Evolutionary conservation across 2,888 invertebrate species (phyloP), one percentile per base, ranked within the genome.

Genomic region (Drosophila hamatofila): DNA sequence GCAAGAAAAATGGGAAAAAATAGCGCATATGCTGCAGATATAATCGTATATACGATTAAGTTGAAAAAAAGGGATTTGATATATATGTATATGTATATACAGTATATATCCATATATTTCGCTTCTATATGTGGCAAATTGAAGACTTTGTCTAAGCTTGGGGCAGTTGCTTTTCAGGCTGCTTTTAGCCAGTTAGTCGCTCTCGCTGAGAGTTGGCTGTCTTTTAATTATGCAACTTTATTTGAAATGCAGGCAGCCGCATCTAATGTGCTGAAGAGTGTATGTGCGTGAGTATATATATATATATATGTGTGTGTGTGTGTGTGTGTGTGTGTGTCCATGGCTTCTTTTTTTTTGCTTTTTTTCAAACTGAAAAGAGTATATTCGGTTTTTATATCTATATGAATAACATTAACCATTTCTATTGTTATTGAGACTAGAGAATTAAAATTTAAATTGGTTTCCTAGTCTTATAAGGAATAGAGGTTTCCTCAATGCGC

Each of bases 221-320:
- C 78, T 87, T 81, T 84, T 81, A 89, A 85, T 83, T 89, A 89
- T 74, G 79, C 68, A 61, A 78, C 69, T 88, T 55, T 65, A 69
- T 74, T 87, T 75, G 60, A 64, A 76, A 73, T 54, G 55, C 78
- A 78, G 69, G 77, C 63, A 63, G 67, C 81, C 79, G 73, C 61
- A 69, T 63, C 49, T 72, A 88, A 78, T 68, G 74, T 72, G 23
- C 37, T 12, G 21, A 21, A 12, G 8, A 12, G 21, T 23, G 41
- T 9, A 8, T 3, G 41, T 41, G n/a, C n/a, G n/a, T n/a, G n/a
- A n/a, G n/a, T n/a, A n/a, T n/a, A n/a, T n/a, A n/a, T n/a, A n/a
- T n/a, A n/a, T n/a, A n/a, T n/a, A n/a, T n/a, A n/a, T n/a, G 42
- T 14, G 42, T 42, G 7, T 21, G 6, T 42, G 41, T 41, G 30